Evolutionary conservation across 2,888 invertebrate genomes (phyloP).

Genomic region (Odiellus spinosus): DNA sequence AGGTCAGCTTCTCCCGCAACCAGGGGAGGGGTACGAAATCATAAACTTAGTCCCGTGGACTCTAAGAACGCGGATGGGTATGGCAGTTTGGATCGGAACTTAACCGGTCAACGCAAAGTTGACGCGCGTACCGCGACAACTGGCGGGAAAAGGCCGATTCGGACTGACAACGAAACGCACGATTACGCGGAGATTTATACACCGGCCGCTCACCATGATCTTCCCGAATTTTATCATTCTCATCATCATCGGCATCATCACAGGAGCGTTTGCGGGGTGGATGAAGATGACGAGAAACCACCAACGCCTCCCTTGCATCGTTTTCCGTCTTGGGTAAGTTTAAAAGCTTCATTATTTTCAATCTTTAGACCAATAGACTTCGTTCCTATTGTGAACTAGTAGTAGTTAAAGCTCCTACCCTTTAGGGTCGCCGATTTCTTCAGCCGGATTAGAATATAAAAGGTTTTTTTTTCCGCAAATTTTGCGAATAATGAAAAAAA

Average conservation of each 20-base stretch:
- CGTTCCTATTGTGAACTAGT: neutral
- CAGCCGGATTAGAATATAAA: too few relatives aligned
- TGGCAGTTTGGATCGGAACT: constrained; percentile 14
- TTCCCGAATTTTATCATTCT: constrained; percentile 63
- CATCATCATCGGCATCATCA: neutral
- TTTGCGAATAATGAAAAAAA: too few relatives aligned
- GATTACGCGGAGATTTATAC: constrained; percentile 13
- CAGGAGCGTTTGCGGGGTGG: constrained; percentile 5
- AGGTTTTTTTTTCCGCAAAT: too few relatives aligned
- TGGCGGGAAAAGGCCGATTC: constrained; percentile 2
- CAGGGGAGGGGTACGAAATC: neutral
- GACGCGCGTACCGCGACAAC: constrained; percentile 9
- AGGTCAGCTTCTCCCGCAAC: neutral
- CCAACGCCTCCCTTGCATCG: constrained; percentile 49
- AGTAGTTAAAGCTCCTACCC: neutral
- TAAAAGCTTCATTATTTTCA: neutral
- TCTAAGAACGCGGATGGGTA: constrained; percentile 7
- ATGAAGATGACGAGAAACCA: constrained; percentile 6
- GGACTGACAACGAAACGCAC: constrained; percentile 13
- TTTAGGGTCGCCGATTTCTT: neutral
- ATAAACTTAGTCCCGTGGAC: neutral
- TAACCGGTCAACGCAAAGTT: constrained; percentile 11
- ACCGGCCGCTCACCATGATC: constrained; percentile 46
- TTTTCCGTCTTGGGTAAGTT: constrained; percentile 41
- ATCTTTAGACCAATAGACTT: neutral